Base-by-base conservation (phyloP, 2,888 invertebrate genomes). In the Stenoptilia bipunctidactyla region DNA sequence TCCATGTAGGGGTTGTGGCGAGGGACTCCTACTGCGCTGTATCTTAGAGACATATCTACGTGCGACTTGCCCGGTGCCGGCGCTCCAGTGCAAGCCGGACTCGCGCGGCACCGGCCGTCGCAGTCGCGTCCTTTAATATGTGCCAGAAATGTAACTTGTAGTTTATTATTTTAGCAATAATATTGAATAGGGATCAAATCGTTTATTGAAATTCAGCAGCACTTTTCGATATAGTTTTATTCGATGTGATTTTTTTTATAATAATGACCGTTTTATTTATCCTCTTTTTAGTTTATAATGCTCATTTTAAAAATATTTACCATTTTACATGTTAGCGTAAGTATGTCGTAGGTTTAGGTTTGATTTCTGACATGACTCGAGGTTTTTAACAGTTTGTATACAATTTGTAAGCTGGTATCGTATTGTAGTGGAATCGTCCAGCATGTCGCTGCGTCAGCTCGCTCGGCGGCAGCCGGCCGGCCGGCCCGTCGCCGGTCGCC, bases 111-210 rank as follows among this genome's bases (percentile, higher is more conserved):
- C 12, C 12, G 2, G 2, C 8, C 12, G 10, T 2, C 12, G 12
- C 10, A 30, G n/a, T 12, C n/a, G n/a, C n/a, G n/a, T n/a, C n/a
- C 71, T 67, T 58, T 56, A 66, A 64, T 66, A 76, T 66, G 82
- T 83, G 82, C 82, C 82, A 83, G 77, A 80, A n/a, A 73, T 71
- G 62, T 74, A 68, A 72, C 66, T 67, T 73, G 64, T 77, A 75
- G 64, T 68, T 66, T 69, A 61, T 59, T 60, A 61, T 64, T 66
- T 64, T 66, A 57, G 63, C 61, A 56, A 58, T 56, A 55, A 57
- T 50, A 54, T 56, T 56, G n/a, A 56, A 59, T 54, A 50, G 68
- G 70, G 70, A 69, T 63, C 67, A 63, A 66, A 45, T 61, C 69
- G 13, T 50, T 54, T 52, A 51, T 67, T 60, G n/a, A n/a, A n/a